Evolutionary conservation across 23 tunicate genomes (phyloP).

Genomic region (Trididemnum clinides): DNA sequence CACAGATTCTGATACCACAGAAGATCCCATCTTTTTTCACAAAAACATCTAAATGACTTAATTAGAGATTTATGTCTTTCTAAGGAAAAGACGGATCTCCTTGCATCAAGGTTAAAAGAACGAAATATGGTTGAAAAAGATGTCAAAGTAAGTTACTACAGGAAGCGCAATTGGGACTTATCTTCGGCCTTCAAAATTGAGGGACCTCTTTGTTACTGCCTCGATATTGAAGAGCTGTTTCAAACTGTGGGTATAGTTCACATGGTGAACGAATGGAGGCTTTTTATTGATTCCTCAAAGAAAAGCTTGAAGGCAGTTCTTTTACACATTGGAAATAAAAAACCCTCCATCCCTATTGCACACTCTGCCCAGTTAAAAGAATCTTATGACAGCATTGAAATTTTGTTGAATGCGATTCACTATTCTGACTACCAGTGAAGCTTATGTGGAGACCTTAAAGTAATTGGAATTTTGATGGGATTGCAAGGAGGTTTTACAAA

Average conservation of each 20-base stretch:
- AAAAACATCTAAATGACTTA: conserved; percentile 25
- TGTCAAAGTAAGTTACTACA: conserved; percentile 13
- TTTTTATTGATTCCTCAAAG: conserved; percentile 37
- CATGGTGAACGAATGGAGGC: conserved; percentile 22
- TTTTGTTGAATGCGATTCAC: neutral
- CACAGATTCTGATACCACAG: too few relatives aligned
- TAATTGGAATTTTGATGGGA: conserved; percentile 25
- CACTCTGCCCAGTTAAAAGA: conserved; percentile 34
- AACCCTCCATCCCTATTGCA: conserved; percentile 42
- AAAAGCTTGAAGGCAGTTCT: conserved; percentile 37
- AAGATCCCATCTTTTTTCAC: too few relatives aligned
- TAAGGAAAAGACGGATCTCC: conserved; percentile 16
- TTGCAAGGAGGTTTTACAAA: neutral
- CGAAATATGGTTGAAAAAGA: neutral
- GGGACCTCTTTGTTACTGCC: conserved; percentile 21
- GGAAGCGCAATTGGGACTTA: conserved; percentile 21
- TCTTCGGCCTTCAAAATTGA: conserved; percentile 5
- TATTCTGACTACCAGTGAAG: conserved; percentile 25
- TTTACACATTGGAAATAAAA: conserved; percentile 5
- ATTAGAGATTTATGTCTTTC: conserved; percentile 23
- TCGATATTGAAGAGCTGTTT: conserved; percentile 11
- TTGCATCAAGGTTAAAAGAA: conserved; percentile 26
- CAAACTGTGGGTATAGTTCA: conserved; percentile 16
- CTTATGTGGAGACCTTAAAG: conserved; percentile 30
- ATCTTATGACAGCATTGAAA: conserved; percentile 25